phyloP scores from a whole-genome alignment of 2,797 vertebrate species.

The Coregonus sp. region DNA sequence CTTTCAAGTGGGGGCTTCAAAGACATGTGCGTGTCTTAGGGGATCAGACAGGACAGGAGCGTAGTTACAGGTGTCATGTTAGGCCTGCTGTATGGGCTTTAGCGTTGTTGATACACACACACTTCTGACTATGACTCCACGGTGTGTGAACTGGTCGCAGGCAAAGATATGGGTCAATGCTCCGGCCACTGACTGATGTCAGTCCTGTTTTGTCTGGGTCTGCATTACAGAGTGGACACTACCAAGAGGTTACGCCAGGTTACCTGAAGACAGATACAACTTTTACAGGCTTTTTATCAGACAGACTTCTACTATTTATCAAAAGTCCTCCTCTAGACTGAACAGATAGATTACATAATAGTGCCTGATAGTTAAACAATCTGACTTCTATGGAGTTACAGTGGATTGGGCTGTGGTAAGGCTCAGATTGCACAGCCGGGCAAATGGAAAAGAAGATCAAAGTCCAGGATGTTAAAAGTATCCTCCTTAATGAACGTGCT shows the following conservation, averaged over 20 bases:
- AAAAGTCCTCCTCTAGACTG: not conserved
- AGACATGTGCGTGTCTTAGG: constrained; percentile 66
- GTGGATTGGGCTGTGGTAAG: not conserved
- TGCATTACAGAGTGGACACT: not conserved
- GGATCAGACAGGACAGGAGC: constrained; percentile 64
- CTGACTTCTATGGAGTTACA: not conserved
- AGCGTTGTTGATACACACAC: constrained; percentile 51
- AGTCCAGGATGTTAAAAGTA: constrained; percentile 3
- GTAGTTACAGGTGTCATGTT: constrained; percentile 49
- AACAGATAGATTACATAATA: not conserved
- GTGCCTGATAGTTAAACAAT: not conserved
- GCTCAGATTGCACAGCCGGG: not conserved
- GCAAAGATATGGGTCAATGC: not conserved
- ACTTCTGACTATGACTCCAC: not conserved
- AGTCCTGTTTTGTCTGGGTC: not conserved
- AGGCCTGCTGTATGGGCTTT: constrained; percentile 36
- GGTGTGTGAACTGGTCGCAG: not conserved
- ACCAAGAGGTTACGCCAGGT: not conserved
- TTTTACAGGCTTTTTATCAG: not conserved
- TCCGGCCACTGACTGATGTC: too few relatives aligned
- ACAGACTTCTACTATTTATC: not conserved
- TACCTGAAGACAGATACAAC: not conserved
- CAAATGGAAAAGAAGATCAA: constrained; percentile 12
- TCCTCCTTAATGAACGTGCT: constrained; percentile 8
- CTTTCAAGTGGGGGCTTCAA: constrained; percentile 80